These are phyloP conservation scores for Salarias fasciatus DNA, from an alignment of 2,797 vertebrate species.

Conservation along the genomic window DNA sequence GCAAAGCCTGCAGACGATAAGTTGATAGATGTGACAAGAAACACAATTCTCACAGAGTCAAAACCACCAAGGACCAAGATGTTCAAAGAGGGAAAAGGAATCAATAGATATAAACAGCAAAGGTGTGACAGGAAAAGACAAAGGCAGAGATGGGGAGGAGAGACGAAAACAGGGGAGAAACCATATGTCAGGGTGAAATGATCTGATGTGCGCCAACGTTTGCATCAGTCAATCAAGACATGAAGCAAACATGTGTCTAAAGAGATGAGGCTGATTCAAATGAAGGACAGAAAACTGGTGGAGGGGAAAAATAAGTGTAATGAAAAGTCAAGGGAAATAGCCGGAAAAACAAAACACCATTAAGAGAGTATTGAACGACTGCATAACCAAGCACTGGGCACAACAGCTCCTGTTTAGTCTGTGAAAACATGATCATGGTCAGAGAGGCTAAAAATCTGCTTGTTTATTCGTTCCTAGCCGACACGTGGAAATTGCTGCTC, in stretches of 20 bases:
- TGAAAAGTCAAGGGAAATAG: constrained; percentile 38
- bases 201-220: not conserved
- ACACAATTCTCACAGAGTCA: constrained; percentile 40
- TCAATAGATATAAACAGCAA: constrained; percentile 43
- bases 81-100: constrained; percentile 29
- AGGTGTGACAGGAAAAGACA: constrained; percentile 4
- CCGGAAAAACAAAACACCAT: constrained; percentile 20
- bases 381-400: constrained; percentile 36
- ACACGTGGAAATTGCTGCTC: too few species aligned
- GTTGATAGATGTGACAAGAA: constrained; percentile 54
- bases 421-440: constrained; percentile 12
- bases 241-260: constrained; percentile 13
- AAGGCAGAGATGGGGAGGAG: not conserved
- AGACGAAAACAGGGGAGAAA: constrained; percentile 10
- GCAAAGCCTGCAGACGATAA: constrained; percentile 57
- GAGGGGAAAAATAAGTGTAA: constrained; percentile 24
- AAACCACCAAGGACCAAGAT: constrained; percentile 38
- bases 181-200: constrained; percentile 9
- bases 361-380: constrained; percentile 5
- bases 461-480: constrained; percentile 7
- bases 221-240: constrained; percentile 29
- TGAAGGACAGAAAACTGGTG: constrained; percentile 24
- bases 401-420: constrained; percentile 7
- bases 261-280: constrained; percentile 34
- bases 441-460: constrained; percentile 15